Base-by-base conservation (phyloP, 2,113 vertebrate genomes). In the Phaetusa simplex region DNA sequence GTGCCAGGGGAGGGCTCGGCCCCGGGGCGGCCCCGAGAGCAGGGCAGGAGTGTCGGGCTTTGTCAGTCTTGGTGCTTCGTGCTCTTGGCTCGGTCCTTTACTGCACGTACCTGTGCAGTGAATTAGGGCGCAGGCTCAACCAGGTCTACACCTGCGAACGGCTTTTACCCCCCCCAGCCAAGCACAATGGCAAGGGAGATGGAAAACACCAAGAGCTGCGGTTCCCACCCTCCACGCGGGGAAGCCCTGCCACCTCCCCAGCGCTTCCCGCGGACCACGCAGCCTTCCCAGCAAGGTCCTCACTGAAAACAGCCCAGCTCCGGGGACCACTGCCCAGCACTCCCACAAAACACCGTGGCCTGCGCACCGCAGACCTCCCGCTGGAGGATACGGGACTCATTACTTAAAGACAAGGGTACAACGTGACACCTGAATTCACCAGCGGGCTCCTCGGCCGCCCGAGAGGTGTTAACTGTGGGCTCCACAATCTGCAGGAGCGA, bases 11-110 rank as follows among this genome's bases (percentile, higher is more conserved):
- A 42, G 65, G 26, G 65, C 15, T 32, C 9, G 1, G 45, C 58
- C 58, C 38, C 1, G 0, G 9, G 21, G 15, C 9, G 29, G 14
- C 24, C 24, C 21, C 0, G 0, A 17, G 42, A 64, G 29, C 65
- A 61, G 70, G 53, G 26, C 32, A 11, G 53, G 32, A 84, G 40
- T 0, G 4, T 5, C 4, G 1, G 36, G 34, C 45, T 56, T 20
- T 5, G 26, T 18, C n/a, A 62, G 24, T 19, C 49, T 22, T 1
- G 2, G 26, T 40, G 66, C 47, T 45, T 30, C 0, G 14, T 11
- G 58, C 64, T 83, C 62, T 16, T 6, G 36, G 59, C 42, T 49
- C 1, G 0, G 16, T 23, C 27, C 55, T 30, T 59, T 3, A 20
- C 34, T 1, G 2, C 42, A 15, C 3, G 7, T 13, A 36, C 50